A percentile compares a stretch with the other conserved stretches of the same genome.
phyloP scores from a whole-genome alignment of 2,888 invertebrate genomes.

The Napeogenes inachia region DNA sequence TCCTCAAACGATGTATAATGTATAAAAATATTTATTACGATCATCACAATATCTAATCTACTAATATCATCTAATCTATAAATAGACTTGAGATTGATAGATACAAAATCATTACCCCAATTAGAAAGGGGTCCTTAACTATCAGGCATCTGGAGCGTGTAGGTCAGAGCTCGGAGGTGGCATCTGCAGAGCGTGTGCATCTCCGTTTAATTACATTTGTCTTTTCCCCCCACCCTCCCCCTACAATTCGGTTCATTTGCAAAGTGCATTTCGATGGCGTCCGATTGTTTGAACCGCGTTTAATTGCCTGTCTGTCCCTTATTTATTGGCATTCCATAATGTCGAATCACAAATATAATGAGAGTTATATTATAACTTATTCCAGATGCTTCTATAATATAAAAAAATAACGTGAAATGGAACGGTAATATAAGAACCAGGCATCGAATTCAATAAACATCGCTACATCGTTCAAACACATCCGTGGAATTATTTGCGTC shows the following conservation, averaged over 20 bases:
- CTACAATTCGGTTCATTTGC: conserved; percentile 69
- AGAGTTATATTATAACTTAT: no score
- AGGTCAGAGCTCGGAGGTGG: conserved; percentile 25
- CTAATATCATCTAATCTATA: conserved; percentile 8
- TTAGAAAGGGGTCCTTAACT: conserved; percentile 25
- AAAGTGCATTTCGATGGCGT: conserved; percentile 76
- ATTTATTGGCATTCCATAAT: conserved; percentile 57
- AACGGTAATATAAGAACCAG: conserved; percentile 33
- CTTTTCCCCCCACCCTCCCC: conserved; percentile 33
- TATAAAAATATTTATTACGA: no score
- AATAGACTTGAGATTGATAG: conserved; percentile 8
- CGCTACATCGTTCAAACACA: conserved; percentile 72
- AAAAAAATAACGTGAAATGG: no score
- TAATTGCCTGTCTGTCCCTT: conserved; percentile 62
- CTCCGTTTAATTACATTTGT: conserved; percentile 69
- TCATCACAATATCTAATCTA: no score
- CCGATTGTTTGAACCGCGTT: conserved; percentile 65
- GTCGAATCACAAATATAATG: no score
- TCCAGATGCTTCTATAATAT: no score
- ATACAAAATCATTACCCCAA: conserved; percentile 24
- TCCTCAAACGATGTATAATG: no score
- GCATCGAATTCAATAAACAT: conserved; percentile 70
- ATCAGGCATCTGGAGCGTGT: conserved; percentile 26
- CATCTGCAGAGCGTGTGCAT: conserved; percentile 57
- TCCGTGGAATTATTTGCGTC: conserved; percentile 71